A percentile compares a stretch with the other conserved stretches of the same genome.
Evolutionary conservation across 2,888 invertebrate genomes (phyloP).

Genomic region (Phyto melanocephala): DNA sequence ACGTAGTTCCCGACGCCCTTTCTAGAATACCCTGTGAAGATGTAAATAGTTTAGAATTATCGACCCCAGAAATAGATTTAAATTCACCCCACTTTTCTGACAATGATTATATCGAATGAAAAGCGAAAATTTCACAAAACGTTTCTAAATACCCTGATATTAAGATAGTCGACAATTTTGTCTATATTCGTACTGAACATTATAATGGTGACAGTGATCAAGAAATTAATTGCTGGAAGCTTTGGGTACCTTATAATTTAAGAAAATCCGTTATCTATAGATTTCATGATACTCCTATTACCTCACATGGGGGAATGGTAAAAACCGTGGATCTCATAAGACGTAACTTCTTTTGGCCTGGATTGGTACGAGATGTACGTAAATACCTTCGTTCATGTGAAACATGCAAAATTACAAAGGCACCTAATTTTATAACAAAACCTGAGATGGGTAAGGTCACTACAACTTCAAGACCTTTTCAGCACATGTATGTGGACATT

Average conservation of each 20-base stretch:
- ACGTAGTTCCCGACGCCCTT: constrained; percentile 70
- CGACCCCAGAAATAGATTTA: too few species aligned
- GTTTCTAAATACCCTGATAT: too few species aligned
- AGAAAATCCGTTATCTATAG: not conserved
- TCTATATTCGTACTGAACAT: constrained; percentile 4
- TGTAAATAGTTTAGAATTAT: not conserved
- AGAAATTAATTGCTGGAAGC: not conserved
- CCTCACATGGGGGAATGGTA: too few species aligned
- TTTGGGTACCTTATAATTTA: not conserved
- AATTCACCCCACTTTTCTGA: constrained; percentile 38
- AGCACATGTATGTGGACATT: not conserved
- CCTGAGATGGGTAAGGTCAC: not conserved
- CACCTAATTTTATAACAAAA: not conserved
- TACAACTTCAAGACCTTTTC: not conserved
- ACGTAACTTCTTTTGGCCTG: too few species aligned
- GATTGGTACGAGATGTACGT: too few species aligned
- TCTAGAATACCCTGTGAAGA: too few species aligned
- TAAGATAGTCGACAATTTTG: too few species aligned
- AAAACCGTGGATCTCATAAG: too few species aligned
- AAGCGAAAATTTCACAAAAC: constrained; percentile 41
- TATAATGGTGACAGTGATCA: not conserved
- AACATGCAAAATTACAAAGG: too few species aligned
- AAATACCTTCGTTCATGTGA: too few species aligned
- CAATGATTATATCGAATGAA: constrained; percentile 44
- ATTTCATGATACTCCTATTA: too few species aligned